phyloP scores from a whole-genome alignment of 1,140 invertebrate genomes.

The Antheraea pernyi region DNA sequence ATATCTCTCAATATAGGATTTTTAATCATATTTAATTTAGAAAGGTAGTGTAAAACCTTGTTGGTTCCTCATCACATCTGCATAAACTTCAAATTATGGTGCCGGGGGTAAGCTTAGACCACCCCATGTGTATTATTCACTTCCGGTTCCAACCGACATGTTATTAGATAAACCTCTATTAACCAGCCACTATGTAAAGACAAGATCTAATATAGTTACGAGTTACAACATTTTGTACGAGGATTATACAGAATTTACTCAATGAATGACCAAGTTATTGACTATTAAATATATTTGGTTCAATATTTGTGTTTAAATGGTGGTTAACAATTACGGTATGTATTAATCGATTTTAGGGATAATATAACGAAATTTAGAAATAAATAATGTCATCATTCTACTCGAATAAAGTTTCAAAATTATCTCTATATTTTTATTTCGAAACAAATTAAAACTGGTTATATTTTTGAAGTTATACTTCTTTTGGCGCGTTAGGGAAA shows the following conservation, averaged over 20 bases:
- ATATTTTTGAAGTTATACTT: too few relatives aligned
- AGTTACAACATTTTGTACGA: not conserved
- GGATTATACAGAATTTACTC: too few relatives aligned
- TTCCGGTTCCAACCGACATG: not conserved
- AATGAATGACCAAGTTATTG: not conserved
- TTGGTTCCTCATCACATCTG: slow-evolving; percentile 1
- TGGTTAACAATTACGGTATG: too few relatives aligned
- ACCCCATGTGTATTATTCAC: slow-evolving; percentile 1
- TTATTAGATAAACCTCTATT: slow-evolving; percentile 5
- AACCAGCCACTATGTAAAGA: slow-evolving; percentile 1
- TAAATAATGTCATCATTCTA: too few relatives aligned
- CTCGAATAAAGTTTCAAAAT: too few relatives aligned
- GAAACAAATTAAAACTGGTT: too few relatives aligned
- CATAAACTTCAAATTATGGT: slow-evolving; percentile 11
- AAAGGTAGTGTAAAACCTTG: not conserved
- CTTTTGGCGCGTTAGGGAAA: too few relatives aligned
- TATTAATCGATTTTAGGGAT: too few relatives aligned
- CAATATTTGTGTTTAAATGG: too few relatives aligned
- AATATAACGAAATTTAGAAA: too few relatives aligned
- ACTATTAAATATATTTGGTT: too few relatives aligned
- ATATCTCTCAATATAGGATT: slow-evolving; percentile 20
- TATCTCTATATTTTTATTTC: too few relatives aligned
- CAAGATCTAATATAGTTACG: not conserved
- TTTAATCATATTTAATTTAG: not conserved
- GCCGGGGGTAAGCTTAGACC: not conserved